Evolutionary conservation across 2,113 vertebrate species (phyloP).

Genomic region (Vulpes ferrilata): DNA sequence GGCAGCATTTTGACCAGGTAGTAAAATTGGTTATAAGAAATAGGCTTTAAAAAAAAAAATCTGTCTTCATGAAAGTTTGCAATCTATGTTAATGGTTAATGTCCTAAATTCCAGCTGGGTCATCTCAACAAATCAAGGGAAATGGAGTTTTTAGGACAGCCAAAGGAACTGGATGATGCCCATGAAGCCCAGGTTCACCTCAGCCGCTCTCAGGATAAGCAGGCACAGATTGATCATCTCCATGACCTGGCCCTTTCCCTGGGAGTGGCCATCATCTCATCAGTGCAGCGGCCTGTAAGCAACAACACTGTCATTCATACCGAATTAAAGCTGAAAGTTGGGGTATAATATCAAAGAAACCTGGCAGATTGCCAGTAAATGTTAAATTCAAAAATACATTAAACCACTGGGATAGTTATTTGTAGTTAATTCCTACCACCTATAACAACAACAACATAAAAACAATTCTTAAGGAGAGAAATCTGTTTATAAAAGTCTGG

Average conservation of each 20-base stretch:
- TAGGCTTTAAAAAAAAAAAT: background rate
- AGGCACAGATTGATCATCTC: conserved; percentile 87
- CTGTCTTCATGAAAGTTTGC: background rate
- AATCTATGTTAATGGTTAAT: background rate
- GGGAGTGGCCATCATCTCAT: conserved; percentile 90
- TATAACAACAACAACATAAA: background rate
- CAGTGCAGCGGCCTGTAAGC: conserved; percentile 90
- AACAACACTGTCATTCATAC: background rate
- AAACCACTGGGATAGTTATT: background rate
- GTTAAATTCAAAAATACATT: background rate
- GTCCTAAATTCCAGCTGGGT: conserved; percentile 84
- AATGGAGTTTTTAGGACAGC: conserved; percentile 80
- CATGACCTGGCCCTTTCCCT: conserved; percentile 87
- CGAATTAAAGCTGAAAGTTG: background rate
- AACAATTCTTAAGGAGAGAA: background rate
- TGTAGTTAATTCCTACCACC: background rate
- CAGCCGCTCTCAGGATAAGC: conserved; percentile 85
- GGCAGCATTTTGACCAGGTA: background rate
- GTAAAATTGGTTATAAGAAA: conserved; percentile 21
- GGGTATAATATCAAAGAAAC: background rate
- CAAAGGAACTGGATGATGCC: conserved; percentile 73
- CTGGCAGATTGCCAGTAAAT: too few species aligned
- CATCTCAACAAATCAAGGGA: conserved; percentile 86
- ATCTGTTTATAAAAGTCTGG: background rate
- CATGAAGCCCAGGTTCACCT: conserved; percentile 82